A percentile compares a stretch with the other conserved stretches of the same genome.
These are phyloP conservation scores for Leptura quadrifasciata DNA, from an alignment of 2,888 invertebrate genomes.

Conservation along the genomic window DNA sequence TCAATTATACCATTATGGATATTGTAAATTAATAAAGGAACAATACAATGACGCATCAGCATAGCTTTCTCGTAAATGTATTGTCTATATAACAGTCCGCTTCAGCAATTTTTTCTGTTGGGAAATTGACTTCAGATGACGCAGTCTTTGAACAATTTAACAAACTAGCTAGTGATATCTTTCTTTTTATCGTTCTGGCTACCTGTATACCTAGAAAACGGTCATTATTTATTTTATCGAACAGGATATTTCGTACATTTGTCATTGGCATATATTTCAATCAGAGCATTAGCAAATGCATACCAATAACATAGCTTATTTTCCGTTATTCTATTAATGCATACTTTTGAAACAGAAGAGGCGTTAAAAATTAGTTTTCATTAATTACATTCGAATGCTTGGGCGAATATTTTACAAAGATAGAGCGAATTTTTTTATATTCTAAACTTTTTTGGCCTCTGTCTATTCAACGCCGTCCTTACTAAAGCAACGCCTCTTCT, in stretches of 20 bases:
- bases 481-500: too few relatives aligned
- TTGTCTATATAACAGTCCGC: neutral
- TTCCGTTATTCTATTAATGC: neutral
- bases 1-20: neutral
- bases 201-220: neutral
- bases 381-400: too few relatives aligned
- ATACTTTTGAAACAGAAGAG: too few relatives aligned
- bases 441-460: too few relatives aligned
- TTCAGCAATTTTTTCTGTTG: neutral
- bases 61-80: neutral
- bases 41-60: neutral
- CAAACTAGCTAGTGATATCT: neutral
- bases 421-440: too few relatives aligned
- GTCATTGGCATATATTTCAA: conserved; percentile 7
- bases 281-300: neutral
- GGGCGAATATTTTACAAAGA: too few relatives aligned
- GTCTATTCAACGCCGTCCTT: too few relatives aligned
- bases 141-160: neutral
- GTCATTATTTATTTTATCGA: neutral
- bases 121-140: neutral
- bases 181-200: neutral
- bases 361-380: too few relatives aligned
- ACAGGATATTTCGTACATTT: conserved; percentile 1
- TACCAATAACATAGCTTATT: neutral
- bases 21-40: neutral